Base-by-base conservation (phyloP, 2,888 invertebrate species). In the Melinopterus prodromus region DNA sequence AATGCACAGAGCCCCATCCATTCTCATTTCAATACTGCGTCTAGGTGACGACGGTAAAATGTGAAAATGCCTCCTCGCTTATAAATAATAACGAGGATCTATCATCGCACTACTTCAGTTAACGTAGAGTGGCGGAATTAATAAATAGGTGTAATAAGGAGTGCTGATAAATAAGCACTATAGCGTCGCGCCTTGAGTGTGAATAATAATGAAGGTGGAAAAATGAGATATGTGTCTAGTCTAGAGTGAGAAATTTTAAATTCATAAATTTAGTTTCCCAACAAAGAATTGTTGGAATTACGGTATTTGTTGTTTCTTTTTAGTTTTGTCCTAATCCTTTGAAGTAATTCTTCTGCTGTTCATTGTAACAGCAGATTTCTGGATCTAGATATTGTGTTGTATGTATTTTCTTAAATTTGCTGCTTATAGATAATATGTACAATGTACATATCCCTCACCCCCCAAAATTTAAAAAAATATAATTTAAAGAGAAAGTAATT, bases 21-120 rank as follows among this genome's bases (percentile, higher is more conserved):
- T 53, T 53, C 53, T 53, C 53, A 53, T 53, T 53, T 53, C 53
- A 53, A 53, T 53, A 53, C 53, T 53, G 53, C 53, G 53, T 53
- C 53, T 53, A 4, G 53, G 53, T 53, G 53, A 53, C 53, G 53
- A 53, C 53, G 53, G 53, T 53, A 53, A 53, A 53, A 53, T 53
- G 5, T 53, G 53, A 53, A 53, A 53, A 53, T 53, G 53, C 53
- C 12, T 7, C 53, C 53, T 53, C 7, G 53, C 53, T 53, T 53
- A 53, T 53, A 53, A 53, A 53, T 53, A 53, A 53, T 53, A 53
- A 53, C 53, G 53, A 53, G 53, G 7, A 53, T 53, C 53, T 53
- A 53, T 53, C 53, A 53, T 53, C 53, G 53, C 12, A 53, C 7
- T 12, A 53, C 53, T 53, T 53, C 53, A 12, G 53, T 53, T 53